Evolutionary conservation across 1,140 invertebrate species (phyloP).

Genomic region (Tigriopus japonicus): DNA sequence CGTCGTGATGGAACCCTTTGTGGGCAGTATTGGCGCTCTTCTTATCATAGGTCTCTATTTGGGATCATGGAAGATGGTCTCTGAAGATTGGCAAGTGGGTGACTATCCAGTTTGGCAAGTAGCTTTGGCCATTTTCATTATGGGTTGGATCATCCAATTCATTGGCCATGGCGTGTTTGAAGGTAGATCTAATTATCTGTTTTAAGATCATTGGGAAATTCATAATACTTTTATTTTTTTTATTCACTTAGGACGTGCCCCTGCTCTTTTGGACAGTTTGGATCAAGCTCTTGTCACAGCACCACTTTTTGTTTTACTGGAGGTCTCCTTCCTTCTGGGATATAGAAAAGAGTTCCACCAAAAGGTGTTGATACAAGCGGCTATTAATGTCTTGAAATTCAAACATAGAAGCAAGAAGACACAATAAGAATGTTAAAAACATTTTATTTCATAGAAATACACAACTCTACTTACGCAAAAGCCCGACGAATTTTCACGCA

Average conservation of each 20-base stretch:
- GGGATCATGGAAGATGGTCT: conserved; percentile 15
- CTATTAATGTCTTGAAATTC: conserved; percentile 16
- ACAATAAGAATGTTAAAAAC: too few relatives aligned
- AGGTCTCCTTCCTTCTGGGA: conserved; percentile 19
- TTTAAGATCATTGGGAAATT: background rate
- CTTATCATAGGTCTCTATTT: conserved; percentile 16
- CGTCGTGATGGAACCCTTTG: conserved; percentile 14
- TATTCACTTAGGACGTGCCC: conserved; percentile 17
- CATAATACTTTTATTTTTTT: background rate
- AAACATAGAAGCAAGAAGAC: conserved; percentile 1
- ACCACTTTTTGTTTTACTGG: conserved; percentile 19
- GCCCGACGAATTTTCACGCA: too few relatives aligned
- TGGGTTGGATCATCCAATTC: conserved; percentile 19
- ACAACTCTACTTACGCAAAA: too few relatives aligned
- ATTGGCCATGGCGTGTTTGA: conserved; percentile 20
- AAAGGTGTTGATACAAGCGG: conserved; percentile 17
- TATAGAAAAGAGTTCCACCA: conserved; percentile 19
- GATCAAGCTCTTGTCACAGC: conserved; percentile 19
- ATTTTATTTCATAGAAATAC: too few relatives aligned
- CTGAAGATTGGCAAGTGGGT: conserved; percentile 1
- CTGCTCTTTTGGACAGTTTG: conserved; percentile 19
- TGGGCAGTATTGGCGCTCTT: conserved; percentile 17
- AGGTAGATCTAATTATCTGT: background rate
- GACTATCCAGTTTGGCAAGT: conserved; percentile 17
- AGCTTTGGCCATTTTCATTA: conserved; percentile 17